Evolutionary conservation across 2,797 vertebrate species (phyloP), one percentile per base, ranked within the genome.

Genomic region (Pseudomugil tenellus): DNA sequence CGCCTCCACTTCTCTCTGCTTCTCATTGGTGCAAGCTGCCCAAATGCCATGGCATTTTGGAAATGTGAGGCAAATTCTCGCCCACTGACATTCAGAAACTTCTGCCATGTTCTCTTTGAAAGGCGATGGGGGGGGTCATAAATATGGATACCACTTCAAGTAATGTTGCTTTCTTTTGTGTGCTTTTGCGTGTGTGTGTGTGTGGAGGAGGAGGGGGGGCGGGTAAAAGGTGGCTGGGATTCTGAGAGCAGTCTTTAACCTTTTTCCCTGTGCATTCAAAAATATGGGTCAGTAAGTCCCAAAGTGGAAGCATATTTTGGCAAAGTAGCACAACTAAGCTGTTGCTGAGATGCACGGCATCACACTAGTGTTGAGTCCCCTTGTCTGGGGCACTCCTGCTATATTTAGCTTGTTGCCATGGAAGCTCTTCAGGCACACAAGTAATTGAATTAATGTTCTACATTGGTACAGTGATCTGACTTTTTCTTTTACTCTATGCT

Each of bases 1-100:
- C 71, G 56, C 79, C 70, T 77, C 73, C 60, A 37, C 83, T 84
- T 79, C 70, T 82, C 77, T 72, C 77, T 67, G 81, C 73, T 79
- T 81, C 83, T 91, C 86, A 89, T 91, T 88, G 91, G 91, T 89
- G 90, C 89, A 89, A 91, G 92, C 89, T 92, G 89, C 86, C 91
- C 90, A 95, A 94, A 95, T 94, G 94, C 91, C 94, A 92, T 93
- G 94, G 93, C 94, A 95, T 94, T 95, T 95, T 91, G 89, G 86
- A 94, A 94, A 94, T 94, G 93, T 92, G 92, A 92, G 89, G 89
- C 79, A 86, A 92, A 94, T 91, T 92, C 91, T 92, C 84, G 81
- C 88, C 91, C 63, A 84, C 91, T 94, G 94, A 94, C 94, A 95
- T 95, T 95, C 93, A 94, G 84, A 91, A 94, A 93, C 91, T 91